Evolutionary conservation across 92 coral and sea anemone genomes (phyloP), one percentile per base, ranked within the genome.

Genomic region (Epizoanthus ramosus): DNA sequence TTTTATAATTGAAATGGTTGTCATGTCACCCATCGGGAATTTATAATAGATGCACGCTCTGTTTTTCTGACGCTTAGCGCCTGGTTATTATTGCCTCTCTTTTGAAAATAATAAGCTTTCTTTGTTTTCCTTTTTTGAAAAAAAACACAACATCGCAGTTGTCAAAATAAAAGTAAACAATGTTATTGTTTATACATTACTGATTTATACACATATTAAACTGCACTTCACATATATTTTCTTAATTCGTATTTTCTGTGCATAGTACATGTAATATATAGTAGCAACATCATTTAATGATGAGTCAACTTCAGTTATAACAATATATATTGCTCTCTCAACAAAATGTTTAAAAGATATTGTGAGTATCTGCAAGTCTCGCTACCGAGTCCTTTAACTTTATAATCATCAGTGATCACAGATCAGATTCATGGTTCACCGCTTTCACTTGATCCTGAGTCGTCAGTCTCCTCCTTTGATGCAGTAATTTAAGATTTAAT

Each of bases 51-150:
- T n/a, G n/a, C n/a, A n/a, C n/a, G n/a, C n/a, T n/a, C n/a, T n/a
- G n/a, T n/a, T n/a, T n/a, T n/a, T n/a, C n/a, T n/a, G n/a, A n/a
- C n/a, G n/a, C n/a, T n/a, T n/a, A n/a, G n/a, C n/a, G n/a, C n/a
- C n/a, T n/a, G n/a, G n/a, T n/a, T n/a, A n/a, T n/a, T n/a, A n/a
- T n/a, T n/a, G n/a, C n/a, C n/a, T n/a, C n/a, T n/a, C n/a, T n/a
- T n/a, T n/a, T n/a, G n/a, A n/a, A n/a, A n/a, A n/a, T n/a, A n/a
- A n/a, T n/a, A n/a, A n/a, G n/a, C n/a, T n/a, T n/a, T n/a, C n/a
- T 80, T 80, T 66, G 85, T 80, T 80, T 80, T 66, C 85, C 70
- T 50, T 80, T 66, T 80, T 63, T 39, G 35, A 80, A 80, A 77
- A 77, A 59, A 74, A 76, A 74, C 47, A n/a, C 56, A 15, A 50